Evolutionary conservation across 2,113 vertebrate genomes (phyloP).

Genomic region (Galbula dea): DNA sequence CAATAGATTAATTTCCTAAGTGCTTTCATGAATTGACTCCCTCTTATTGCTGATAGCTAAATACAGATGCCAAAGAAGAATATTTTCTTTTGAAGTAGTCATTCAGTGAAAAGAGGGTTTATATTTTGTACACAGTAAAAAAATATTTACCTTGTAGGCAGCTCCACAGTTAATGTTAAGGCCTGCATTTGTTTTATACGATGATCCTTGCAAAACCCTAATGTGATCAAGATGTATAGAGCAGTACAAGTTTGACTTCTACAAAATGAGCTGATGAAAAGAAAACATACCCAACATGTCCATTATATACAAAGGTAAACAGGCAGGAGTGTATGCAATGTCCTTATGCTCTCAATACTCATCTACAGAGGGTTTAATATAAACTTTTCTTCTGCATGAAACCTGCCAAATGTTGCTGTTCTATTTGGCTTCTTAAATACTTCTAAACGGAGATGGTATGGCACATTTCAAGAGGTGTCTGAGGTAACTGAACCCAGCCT

Average conservation of each 20-base stretch:
- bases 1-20: not conserved
- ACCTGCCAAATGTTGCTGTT: not conserved
- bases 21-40: not conserved
- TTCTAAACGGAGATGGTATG: not conserved
- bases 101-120: not conserved
- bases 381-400: not conserved
- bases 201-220: not conserved
- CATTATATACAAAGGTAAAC: not conserved
- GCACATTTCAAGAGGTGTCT: not conserved
- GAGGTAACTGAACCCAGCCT: not conserved
- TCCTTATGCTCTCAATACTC: not conserved
- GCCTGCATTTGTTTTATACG: not conserved
- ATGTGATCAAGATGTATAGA: not conserved
- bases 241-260: fast-evolving
- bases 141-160: not conserved
- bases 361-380: not conserved
- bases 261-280: not conserved
- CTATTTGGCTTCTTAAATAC: not conserved
- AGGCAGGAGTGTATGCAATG: not conserved
- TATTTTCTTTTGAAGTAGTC: not conserved
- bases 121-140: not conserved
- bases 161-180: not conserved
- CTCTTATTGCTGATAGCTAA: not conserved
- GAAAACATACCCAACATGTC: no score
- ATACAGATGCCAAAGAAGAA: not conserved